Evolutionary conservation across 2,797 vertebrate genomes (phyloP).

Genomic region (Parambassis ranga): DNA sequence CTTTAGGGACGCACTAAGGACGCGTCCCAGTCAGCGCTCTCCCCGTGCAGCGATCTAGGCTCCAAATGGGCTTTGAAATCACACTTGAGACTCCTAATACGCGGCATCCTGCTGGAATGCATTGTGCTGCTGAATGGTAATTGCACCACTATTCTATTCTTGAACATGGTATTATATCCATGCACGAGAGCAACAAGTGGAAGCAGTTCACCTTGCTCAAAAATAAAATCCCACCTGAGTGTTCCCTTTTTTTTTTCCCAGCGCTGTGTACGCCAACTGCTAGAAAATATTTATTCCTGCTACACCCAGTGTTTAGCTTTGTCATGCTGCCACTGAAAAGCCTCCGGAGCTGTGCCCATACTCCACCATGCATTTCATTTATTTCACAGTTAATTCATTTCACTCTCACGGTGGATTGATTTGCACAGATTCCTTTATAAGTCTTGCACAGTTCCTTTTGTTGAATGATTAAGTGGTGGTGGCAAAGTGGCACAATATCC

Average conservation of each 20-base stretch:
- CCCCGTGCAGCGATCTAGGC: background rate
- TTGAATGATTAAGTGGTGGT: background rate
- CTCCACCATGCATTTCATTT: slow-evolving; percentile 26
- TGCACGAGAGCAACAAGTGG: slow-evolving; percentile 44
- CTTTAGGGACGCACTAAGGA: slow-evolving; percentile 53
- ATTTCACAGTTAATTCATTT: slow-evolving; percentile 40
- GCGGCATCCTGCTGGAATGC: slow-evolving; percentile 1
- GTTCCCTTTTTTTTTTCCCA: background rate
- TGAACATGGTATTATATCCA: slow-evolving; percentile 7
- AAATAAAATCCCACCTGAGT: slow-evolving; percentile 28
- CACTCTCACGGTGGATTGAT: background rate
- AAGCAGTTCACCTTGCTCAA: slow-evolving; percentile 33
- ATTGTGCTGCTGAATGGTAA: slow-evolving; percentile 18
- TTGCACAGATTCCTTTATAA: background rate
- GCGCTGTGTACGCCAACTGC: slow-evolving; percentile 8
- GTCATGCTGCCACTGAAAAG: slow-evolving; percentile 6
- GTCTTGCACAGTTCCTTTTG: background rate
- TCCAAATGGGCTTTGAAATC: background rate
- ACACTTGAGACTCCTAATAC: slow-evolving; percentile 36
- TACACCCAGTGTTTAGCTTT: slow-evolving; percentile 15
- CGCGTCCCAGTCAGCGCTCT: slow-evolving; percentile 28
- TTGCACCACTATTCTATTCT: slow-evolving; percentile 22
- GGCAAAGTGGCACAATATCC: too few relatives aligned
- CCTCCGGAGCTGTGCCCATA: slow-evolving; percentile 18
- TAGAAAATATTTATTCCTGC: slow-evolving; percentile 6